Conservation (phyloP, 2,797 vertebrate species). For the Spinus pinus region DNA sequence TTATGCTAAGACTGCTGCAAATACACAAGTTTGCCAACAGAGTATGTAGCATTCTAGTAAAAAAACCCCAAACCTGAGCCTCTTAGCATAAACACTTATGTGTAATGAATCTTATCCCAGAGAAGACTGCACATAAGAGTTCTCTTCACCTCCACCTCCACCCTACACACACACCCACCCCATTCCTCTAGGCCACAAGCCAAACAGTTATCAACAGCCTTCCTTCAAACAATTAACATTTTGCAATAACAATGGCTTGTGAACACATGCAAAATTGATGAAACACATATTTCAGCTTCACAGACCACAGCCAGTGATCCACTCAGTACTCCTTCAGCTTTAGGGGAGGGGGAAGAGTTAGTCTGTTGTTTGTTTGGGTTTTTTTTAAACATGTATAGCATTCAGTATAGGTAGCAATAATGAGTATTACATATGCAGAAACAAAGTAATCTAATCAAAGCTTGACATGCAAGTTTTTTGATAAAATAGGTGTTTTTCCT, state of each 20-base stretch:
- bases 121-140: neutral
- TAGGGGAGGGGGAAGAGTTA: neutral
- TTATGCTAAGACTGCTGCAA: neutral
- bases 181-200: neutral
- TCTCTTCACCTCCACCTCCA: neutral
- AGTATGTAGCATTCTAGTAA: neutral
- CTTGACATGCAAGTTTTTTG: neutral
- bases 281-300: neutral
- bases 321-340: neutral
- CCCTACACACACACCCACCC: rapidly evolving
- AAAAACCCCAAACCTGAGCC: neutral
- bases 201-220: neutral
- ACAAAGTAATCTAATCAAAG: neutral
- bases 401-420: neutral
- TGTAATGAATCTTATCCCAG: neutral
- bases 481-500: neutral
- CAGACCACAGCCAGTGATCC: neutral
- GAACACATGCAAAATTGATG: neutral
- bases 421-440: neutral
- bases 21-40: neutral
- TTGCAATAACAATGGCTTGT: slow-evolving; percentile 4
- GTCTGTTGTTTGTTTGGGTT: neutral
- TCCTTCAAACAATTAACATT: slow-evolving; percentile 33
- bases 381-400: rapidly evolving
- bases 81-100: rapidly evolving